Conservation (phyloP, 2,888 invertebrate genomes). For the Sesamia inferens region DNA sequence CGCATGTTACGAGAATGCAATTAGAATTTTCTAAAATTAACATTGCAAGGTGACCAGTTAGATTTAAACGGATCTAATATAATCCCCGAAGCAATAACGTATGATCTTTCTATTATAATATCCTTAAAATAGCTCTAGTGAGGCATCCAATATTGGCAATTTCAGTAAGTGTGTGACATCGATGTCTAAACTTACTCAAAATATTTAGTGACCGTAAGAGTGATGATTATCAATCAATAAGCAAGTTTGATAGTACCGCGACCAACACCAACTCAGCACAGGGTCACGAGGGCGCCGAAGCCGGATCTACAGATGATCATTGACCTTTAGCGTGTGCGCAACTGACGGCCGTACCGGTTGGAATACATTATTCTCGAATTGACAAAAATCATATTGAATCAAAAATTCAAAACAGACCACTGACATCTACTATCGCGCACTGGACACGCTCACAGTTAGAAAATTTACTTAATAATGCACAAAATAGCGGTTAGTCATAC, state of each 20-base stretch:
- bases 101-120: neutral
- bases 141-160: slow-evolving; percentile 16
- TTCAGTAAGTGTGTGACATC: slow-evolving; percentile 43
- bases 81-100: slow-evolving; percentile 3
- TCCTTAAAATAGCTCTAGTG: slow-evolving; percentile 11
- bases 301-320: slow-evolving; percentile 90
- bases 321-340: slow-evolving; percentile 88
- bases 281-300: slow-evolving; percentile 89
- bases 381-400: slow-evolving; percentile 66
- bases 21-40: slow-evolving; percentile 36
- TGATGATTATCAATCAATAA: slow-evolving; percentile 79
- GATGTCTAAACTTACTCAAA: slow-evolving; percentile 36
- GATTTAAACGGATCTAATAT: slow-evolving; percentile 27
- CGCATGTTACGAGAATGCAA: slow-evolving; percentile 46
- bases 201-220: slow-evolving; percentile 35
- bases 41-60: slow-evolving; percentile 39
- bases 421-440: slow-evolving; percentile 20
- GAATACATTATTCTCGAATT: slow-evolving; percentile 82
- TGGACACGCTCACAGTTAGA: slow-evolving; percentile 58
- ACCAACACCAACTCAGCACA: slow-evolving; percentile 82
- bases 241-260: slow-evolving; percentile 77
- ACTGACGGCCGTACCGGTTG: slow-evolving; percentile 84
- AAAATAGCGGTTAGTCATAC: slow-evolving; percentile 79
- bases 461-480: slow-evolving; percentile 67
- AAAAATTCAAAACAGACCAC: slow-evolving; percentile 30